Evolutionary conservation across 2,888 invertebrate genomes (phyloP).

Genomic region (Drosophila leonis): DNA sequence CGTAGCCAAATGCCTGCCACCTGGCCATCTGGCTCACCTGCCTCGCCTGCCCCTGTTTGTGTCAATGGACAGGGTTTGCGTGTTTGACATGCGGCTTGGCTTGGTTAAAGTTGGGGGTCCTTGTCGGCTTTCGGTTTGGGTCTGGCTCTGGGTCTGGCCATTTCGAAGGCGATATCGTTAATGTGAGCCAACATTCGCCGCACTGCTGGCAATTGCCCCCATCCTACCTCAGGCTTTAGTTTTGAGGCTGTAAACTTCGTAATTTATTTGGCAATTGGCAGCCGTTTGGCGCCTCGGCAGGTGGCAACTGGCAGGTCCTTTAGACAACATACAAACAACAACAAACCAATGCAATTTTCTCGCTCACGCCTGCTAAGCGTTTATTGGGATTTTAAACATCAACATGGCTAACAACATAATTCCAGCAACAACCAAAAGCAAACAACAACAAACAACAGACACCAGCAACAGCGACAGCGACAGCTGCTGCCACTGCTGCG

Average conservation of each 20-base stretch:
- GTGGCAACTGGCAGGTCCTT: conserved; percentile 13
- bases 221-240: conserved; percentile 16
- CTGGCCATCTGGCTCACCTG: conserved; percentile 46
- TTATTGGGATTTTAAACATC: conserved; percentile 59
- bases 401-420: conserved; percentile 77
- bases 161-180: conserved; percentile 78
- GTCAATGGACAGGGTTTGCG: conserved; percentile 73
- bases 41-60: conserved; percentile 33
- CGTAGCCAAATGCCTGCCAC: conserved; percentile 58
- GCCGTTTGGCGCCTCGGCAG: conserved; percentile 49
- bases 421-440: conserved; percentile 48
- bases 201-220: not conserved
- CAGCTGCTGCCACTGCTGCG: conserved; percentile 6
- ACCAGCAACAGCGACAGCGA: conserved; percentile 9
- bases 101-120: conserved; percentile 61
- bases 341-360: conserved; percentile 45
- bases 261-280: conserved; percentile 78
- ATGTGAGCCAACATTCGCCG: conserved; percentile 58
- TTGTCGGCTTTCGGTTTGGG: conserved; percentile 28
- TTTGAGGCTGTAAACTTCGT: conserved; percentile 64
- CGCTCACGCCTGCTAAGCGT: conserved; percentile 39
- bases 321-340: conserved; percentile 22
- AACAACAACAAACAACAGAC: conserved; percentile 20
- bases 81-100: conserved; percentile 74
- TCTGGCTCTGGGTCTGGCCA: conserved; percentile 50